Evolutionary conservation across 2,888 invertebrate genomes (phyloP).

Genomic region (Dynastes grantii): DNA sequence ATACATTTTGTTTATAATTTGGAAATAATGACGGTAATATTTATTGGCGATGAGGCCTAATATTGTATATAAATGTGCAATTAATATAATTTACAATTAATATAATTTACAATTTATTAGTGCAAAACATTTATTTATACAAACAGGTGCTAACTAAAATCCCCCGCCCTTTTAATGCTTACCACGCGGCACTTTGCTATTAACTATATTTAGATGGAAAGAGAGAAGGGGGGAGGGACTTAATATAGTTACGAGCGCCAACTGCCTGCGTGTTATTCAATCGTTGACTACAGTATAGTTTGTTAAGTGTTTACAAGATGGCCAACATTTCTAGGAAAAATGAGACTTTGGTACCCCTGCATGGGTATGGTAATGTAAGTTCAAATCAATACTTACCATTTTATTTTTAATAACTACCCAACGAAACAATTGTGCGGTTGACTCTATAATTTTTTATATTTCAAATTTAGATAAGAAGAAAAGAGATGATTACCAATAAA

Average conservation of each 20-base stretch:
- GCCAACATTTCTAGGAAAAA: conserved; percentile 50
- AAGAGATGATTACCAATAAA: too few relatives aligned
- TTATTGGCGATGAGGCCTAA: neutral
- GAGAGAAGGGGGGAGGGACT: neutral
- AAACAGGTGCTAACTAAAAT: conserved; percentile 34
- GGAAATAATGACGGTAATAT: too few relatives aligned
- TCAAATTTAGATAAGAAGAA: neutral
- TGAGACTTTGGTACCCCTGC: conserved; percentile 50
- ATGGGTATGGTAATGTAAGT: conserved; percentile 51
- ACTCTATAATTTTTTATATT: neutral
- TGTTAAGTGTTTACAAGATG: conserved; percentile 46
- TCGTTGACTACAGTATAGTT: conserved; percentile 39
- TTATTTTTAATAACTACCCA: neutral
- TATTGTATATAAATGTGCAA: neutral
- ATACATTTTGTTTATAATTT: too few relatives aligned
- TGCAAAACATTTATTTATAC: neutral
- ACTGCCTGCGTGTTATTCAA: conserved; percentile 35
- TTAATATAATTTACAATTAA: neutral
- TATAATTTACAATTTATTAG: neutral
- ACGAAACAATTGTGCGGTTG: too few relatives aligned
- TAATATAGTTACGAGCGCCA: conserved; percentile 11
- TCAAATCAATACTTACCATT: conserved; percentile 22
- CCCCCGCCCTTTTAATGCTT: neutral
- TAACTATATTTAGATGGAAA: conserved; percentile 19
- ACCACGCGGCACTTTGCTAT: conserved; percentile 4